Conservation (phyloP, 1,140 invertebrate genomes). For the Dreissena rostriformis region DNA sequence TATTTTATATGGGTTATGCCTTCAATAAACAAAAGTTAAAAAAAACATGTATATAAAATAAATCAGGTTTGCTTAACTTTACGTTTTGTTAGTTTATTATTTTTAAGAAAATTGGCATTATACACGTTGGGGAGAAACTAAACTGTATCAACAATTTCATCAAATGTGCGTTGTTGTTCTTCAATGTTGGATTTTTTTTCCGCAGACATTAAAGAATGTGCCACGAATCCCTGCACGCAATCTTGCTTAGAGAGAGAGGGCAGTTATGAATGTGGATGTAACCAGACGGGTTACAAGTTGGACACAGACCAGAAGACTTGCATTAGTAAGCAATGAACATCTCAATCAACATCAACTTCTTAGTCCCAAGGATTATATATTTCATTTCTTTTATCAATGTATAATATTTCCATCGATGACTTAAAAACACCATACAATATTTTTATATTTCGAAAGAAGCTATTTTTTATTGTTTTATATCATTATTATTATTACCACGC, state of each 20-base stretch:
- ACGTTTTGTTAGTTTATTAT: too few relatives aligned
- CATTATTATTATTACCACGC: background rate
- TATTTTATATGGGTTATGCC: too few relatives aligned
- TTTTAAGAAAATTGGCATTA: too few relatives aligned
- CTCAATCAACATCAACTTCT: background rate
- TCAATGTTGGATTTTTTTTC: too few relatives aligned
- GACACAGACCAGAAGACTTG: conserved; percentile 11
- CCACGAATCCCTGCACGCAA: background rate
- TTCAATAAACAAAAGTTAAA: too few relatives aligned
- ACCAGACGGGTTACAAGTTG: background rate
- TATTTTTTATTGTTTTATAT: background rate
- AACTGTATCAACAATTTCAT: too few relatives aligned
- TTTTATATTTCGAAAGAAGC: background rate
- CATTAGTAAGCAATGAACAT: conserved; percentile 2
- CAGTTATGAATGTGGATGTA: conserved; percentile 49
- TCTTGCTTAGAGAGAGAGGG: conserved; percentile 36
- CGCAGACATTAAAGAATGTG: background rate
- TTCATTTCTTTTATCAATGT: background rate
- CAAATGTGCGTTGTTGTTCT: too few relatives aligned
- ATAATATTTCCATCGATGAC: background rate
- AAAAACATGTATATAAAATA: too few relatives aligned
- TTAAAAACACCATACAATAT: background rate
- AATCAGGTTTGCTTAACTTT: too few relatives aligned
- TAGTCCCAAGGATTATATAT: background rate
- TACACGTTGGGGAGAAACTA: too few relatives aligned